Evolutionary conservation across 2,888 invertebrate species (phyloP).

Genomic region (Tenthredo distinguenda): DNA sequence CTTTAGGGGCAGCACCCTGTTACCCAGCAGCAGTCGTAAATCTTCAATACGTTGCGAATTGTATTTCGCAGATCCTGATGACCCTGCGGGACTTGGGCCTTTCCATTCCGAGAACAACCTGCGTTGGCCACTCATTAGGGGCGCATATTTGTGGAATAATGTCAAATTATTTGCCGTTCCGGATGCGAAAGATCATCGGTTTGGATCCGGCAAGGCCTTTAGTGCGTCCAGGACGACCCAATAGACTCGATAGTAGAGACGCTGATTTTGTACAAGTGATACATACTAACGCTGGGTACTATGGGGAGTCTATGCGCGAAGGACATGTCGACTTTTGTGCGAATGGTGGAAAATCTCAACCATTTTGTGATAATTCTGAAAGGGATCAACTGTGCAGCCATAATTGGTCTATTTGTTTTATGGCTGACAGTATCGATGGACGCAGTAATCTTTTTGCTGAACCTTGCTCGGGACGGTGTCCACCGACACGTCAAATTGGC

Average conservation of each 20-base stretch:
- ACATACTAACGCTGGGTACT: constrained; percentile 61
- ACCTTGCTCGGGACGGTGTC: constrained; percentile 51
- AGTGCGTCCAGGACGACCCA: constrained; percentile 50
- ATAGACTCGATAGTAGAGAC: constrained; percentile 56
- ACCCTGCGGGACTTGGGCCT: constrained; percentile 82
- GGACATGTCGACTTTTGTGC: constrained; percentile 60
- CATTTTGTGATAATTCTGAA: constrained; percentile 57
- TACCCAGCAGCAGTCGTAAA: constrained; percentile 87
- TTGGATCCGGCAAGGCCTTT: constrained; percentile 62
- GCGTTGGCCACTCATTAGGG: constrained; percentile 77
- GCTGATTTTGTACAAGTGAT: constrained; percentile 59
- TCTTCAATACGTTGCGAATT: constrained; percentile 84
- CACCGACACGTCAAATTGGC: constrained; percentile 59
- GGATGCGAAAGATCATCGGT: constrained; percentile 69
- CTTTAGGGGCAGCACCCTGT: constrained; percentile 83
- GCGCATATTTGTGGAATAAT: constrained; percentile 87
- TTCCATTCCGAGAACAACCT: constrained; percentile 82
- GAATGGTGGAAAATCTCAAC: constrained; percentile 61
- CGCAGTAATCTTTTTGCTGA: constrained; percentile 52
- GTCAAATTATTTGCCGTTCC: constrained; percentile 86
- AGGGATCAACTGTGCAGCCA: constrained; percentile 61
- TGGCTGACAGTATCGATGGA: constrained; percentile 60
- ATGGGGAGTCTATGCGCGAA: constrained; percentile 53
- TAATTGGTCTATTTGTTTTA: constrained; percentile 59
- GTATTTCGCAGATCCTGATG: constrained; percentile 83